Conservation (phyloP, 1,140 invertebrate species). For the Ditylenchus dipsaci region DNA sequence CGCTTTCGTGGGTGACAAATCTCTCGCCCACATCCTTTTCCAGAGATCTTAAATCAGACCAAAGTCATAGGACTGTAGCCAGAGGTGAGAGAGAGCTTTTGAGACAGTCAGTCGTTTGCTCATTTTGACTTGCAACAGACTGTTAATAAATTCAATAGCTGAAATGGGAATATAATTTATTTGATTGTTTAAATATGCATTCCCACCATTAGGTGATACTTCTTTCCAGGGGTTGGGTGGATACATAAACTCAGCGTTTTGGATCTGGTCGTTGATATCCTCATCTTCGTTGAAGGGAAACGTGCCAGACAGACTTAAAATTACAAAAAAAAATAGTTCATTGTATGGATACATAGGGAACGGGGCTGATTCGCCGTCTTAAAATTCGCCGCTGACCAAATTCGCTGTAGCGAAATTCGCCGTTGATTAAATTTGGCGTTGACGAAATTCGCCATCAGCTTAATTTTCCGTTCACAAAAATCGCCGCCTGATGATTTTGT, state of each 20-base stretch:
- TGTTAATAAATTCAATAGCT: constrained; percentile 96
- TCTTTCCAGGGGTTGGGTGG: constrained; percentile 95
- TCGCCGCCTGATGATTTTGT: no score
- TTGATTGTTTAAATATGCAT: neutral
- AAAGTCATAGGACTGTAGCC: constrained; percentile 93
- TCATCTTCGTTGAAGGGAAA: constrained; percentile 99
- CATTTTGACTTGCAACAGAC: constrained; percentile 95
- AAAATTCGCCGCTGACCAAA: constrained; percentile 95
- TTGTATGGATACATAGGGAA: constrained; percentile 68
- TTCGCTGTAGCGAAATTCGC: no score
- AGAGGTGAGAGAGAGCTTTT: constrained; percentile 86
- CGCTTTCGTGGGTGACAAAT: constrained; percentile 90
- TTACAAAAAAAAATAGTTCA: neutral
- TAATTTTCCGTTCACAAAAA: no score
- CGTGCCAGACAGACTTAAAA: constrained; percentile 79
- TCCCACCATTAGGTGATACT: constrained; percentile 83
- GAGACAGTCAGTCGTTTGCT: constrained; percentile 92
- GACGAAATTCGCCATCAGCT: no score
- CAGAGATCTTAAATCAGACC: constrained; percentile 83
- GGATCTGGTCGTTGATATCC: constrained; percentile 98
- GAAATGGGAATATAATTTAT: constrained; percentile 56
- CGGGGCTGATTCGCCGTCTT: constrained; percentile 81
- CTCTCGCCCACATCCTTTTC: constrained; percentile 76
- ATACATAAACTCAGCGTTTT: constrained; percentile 99
- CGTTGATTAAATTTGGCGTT: no score